These are phyloP conservation scores for Accipiter cooperii DNA, from an alignment of 2,113 vertebrate genomes.

Conservation along the genomic window DNA sequence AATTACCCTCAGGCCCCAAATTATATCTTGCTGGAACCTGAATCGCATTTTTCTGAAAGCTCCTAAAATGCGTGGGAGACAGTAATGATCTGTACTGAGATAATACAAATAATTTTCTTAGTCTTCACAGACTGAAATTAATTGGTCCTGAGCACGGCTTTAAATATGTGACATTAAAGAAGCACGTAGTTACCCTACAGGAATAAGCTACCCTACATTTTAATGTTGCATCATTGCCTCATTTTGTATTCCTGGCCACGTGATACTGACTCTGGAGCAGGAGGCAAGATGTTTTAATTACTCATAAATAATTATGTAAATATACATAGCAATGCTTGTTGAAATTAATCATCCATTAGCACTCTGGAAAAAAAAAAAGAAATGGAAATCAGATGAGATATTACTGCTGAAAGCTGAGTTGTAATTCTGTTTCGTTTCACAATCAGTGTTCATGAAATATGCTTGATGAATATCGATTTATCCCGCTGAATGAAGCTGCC, in stretches of 20 bases:
- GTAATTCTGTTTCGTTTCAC: neutral
- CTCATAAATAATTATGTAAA: conserved; percentile 11
- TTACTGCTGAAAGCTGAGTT: neutral
- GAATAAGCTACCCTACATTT: neutral
- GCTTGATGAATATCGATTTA: neutral
- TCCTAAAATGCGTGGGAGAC: neutral
- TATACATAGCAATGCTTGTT: neutral
- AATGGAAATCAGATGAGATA: neutral
- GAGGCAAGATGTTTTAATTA: conserved; percentile 9
- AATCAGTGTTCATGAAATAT: neutral
- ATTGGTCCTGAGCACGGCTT: neutral
- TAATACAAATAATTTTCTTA: neutral
- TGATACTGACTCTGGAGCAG: neutral
- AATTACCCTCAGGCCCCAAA: neutral
- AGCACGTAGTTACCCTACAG: neutral
- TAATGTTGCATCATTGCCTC: neutral
- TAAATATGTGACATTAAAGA: neutral
- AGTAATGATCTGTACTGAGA: neutral
- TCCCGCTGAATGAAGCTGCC: neutral
- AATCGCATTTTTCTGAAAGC: neutral
- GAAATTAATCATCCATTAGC: conserved; percentile 3
- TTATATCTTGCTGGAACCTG: neutral
- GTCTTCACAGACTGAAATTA: neutral
- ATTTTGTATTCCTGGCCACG: neutral
- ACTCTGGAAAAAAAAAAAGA: neutral